phyloP scores from a whole-genome alignment of 2,113 vertebrate species.

The Nannospalax galili region DNA sequence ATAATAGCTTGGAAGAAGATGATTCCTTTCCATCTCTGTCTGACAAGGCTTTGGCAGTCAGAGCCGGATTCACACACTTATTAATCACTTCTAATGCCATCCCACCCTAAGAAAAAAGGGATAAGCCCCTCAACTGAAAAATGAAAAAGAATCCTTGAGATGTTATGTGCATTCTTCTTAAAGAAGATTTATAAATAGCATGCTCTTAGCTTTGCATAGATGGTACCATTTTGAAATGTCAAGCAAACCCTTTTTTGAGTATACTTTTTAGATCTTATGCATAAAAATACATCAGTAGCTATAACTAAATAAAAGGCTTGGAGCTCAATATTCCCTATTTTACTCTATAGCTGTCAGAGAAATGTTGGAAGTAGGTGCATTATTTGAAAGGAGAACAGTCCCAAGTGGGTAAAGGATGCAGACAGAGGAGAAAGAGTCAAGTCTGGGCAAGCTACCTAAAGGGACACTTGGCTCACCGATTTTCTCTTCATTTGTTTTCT shows the following conservation, averaged over 20 bases:
- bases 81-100: not conserved
- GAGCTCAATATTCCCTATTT: conserved; percentile 27
- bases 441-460: conserved; percentile 4
- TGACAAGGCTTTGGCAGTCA: not conserved
- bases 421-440: not conserved
- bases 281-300: conserved; percentile 69
- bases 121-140: conserved; percentile 34
- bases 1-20: not conserved
- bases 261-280: conserved; percentile 48
- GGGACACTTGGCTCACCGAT: conserved; percentile 9
- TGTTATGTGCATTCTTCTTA: conserved; percentile 46
- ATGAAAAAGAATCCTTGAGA: conserved; percentile 66
- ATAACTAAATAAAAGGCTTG: conserved; percentile 67
- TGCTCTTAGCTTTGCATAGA: conserved; percentile 60
- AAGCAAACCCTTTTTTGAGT: conserved; percentile 39
- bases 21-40: not conserved
- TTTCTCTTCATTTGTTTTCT: conserved; percentile 22
- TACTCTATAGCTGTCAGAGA: conserved; percentile 16
- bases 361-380: conserved; percentile 52
- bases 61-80: not conserved
- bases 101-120: not conserved
- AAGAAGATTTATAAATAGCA: conserved; percentile 71
- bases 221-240: conserved; percentile 70
- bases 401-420: conserved; percentile 48
- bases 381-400: not conserved